Evolutionary conservation across 2,113 vertebrate species (phyloP).

Genomic region (Varanus salvator): DNA sequence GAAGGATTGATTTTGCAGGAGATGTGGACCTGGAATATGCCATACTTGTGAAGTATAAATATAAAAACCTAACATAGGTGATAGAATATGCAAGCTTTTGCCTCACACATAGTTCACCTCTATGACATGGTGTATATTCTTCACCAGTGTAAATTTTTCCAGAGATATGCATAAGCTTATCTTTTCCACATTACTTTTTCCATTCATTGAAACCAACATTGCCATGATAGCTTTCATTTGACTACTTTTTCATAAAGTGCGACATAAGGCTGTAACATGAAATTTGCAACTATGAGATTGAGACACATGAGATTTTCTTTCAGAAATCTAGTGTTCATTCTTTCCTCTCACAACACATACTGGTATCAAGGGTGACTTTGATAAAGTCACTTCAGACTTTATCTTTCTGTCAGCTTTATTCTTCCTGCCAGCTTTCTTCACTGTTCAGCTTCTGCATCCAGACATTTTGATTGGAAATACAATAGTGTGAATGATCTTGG

Average conservation of each 20-base stretch:
- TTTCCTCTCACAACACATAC: background rate
- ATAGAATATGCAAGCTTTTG: background rate
- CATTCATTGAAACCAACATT: background rate
- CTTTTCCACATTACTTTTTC: background rate
- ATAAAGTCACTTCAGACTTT: background rate
- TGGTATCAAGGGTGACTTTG: background rate
- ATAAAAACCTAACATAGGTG: background rate
- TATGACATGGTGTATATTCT: background rate
- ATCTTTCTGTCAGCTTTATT: background rate
- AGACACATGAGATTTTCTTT: background rate
- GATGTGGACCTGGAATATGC: background rate
- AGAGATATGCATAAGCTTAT: too few species aligned
- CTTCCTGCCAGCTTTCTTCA: background rate
- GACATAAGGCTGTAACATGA: background rate
- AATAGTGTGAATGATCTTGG: too few species aligned
- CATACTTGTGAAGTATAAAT: background rate
- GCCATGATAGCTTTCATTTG: background rate
- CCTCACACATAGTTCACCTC: background rate
- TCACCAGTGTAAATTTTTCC: background rate
- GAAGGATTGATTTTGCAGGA: background rate
- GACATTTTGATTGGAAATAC: too few species aligned
- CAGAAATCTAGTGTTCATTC: background rate
- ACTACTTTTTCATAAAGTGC: background rate
- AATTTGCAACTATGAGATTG: background rate
- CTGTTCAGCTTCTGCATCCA: too few species aligned